Evolutionary conservation across 2,888 invertebrate genomes (phyloP).

Genomic region (Drepanosiphum platanoidis): DNA sequence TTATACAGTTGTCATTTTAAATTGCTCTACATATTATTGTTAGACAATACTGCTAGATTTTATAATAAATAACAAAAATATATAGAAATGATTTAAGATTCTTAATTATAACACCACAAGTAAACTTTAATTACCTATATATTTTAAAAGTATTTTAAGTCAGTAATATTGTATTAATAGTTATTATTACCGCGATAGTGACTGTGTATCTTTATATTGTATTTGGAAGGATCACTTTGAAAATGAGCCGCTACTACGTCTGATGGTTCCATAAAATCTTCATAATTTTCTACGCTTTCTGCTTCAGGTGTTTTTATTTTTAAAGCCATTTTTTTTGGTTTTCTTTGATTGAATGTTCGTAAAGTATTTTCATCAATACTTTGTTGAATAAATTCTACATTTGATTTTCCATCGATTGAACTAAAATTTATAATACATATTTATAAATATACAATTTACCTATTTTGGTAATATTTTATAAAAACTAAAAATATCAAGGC

Average conservation of each 20-base stretch:
- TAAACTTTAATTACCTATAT: neutral
- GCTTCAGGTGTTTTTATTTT: constrained; percentile 1
- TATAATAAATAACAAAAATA: neutral
- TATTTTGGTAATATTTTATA: neutral
- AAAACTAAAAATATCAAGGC: too few relatives aligned
- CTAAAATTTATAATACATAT: constrained; percentile 6
- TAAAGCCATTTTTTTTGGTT: neutral
- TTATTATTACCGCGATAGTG: constrained; percentile 53
- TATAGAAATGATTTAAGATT: neutral
- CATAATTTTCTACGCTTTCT: neutral
- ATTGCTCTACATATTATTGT: too few relatives aligned
- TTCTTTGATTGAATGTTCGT: constrained; percentile 3
- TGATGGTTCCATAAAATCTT: constrained; percentile 35
- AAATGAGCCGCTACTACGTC: constrained; percentile 50
- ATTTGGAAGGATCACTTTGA: constrained; percentile 38
- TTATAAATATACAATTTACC: neutral
- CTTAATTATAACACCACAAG: too few relatives aligned
- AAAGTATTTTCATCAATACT: constrained; percentile 37
- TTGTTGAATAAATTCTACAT: neutral
- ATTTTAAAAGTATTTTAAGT: neutral
- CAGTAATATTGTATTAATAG: neutral
- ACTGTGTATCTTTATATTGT: constrained; percentile 21
- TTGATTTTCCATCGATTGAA: neutral
- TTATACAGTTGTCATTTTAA: too few relatives aligned
- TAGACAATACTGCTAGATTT: too few relatives aligned